Base-by-base conservation (phyloP, 2,888 invertebrate genomes). In the Drosophila atroscutellata region DNA sequence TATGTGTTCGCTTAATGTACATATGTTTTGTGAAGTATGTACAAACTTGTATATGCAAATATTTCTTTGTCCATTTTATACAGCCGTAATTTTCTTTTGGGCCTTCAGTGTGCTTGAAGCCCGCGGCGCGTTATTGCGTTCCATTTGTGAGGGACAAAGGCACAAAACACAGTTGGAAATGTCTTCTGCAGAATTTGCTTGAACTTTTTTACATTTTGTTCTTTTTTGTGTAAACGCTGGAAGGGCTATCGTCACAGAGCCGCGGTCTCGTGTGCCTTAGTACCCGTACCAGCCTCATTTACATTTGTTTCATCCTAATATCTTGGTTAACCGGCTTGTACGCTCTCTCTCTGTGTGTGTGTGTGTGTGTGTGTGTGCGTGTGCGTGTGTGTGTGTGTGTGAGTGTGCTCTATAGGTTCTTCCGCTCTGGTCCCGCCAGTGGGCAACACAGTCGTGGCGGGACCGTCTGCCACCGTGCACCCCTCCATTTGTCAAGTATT, bases 301-400 rank as follows among this genome's bases (percentile, higher is more conserved):
- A 83, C 89, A 86, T 90, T 90, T 86, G 86, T 72, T 85, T 87
- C 87, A 81, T 89, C 76, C 85, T 81, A 86, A 89, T 90, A 86
- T 86, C 86, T 85, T 75, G 86, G 90, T 86, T 86, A 86, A 86
- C 86, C 86, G 84, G 75, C 75, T 75, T 76, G 72, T 58, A 71
- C 73, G 58, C 54, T 61, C 36, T n/a, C 28, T 18, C 28, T 11
- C 9, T 28, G 0, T 5, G 2, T 26, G 3, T 9, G 59, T 15
- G 65, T 26, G 7, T 55, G 24, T n/a, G 58, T 56, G 45, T 78
- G 52, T 56, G 62, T 20, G 58, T 20, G n/a, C n/a, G 65, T 20
- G 24, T 39, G 37, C 18, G 28, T 55, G 24, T n/a, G 58, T 56
- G 45, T 78, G 52, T 56, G 62, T 20, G 58, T 20, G n/a, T 30